phyloP scores from a whole-genome alignment of 2,113 vertebrate genomes.

The Heteronetta atricapilla region DNA sequence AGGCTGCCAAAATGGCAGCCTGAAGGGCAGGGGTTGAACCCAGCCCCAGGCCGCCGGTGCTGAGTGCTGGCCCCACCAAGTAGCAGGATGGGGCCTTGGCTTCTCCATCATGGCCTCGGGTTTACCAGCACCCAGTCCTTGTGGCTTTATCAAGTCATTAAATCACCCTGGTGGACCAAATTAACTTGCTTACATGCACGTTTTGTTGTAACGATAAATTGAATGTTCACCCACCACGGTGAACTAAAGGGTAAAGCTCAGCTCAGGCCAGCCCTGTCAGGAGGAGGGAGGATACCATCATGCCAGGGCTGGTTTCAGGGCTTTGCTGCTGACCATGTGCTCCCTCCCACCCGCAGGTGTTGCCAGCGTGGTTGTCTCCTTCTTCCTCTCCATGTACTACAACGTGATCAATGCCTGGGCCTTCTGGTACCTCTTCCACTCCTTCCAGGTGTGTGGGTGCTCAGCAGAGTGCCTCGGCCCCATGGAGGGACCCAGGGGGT shows the following conservation, averaged over 20 bases:
- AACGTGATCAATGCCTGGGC: constrained; percentile 93
- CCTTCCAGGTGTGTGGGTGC: constrained; percentile 87
- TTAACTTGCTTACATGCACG: not conserved
- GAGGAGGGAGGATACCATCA: not conserved
- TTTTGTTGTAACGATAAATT: not conserved
- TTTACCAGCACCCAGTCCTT: not conserved
- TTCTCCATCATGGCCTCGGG: accelerated
- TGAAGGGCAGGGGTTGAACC: not conserved
- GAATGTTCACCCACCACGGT: not conserved
- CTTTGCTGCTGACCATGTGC: not conserved
- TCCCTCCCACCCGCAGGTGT: constrained; percentile 74
- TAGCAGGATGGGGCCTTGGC: not conserved
- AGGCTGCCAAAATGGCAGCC: not conserved
- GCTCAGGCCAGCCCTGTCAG: not conserved
- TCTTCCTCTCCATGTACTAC: constrained; percentile 93
- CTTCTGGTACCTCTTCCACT: constrained; percentile 98
- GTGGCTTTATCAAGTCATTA: not conserved
- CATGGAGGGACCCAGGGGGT: accelerated
- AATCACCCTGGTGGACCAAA: not conserved
- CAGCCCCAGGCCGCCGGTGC: not conserved
- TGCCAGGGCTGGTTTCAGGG: not conserved
- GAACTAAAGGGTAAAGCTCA: not conserved
- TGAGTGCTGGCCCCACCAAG: not conserved
- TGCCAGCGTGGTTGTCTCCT: constrained; percentile 87
- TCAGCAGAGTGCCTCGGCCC: accelerated